These are phyloP conservation scores for Atethmia centrago DNA, from an alignment of 2,888 invertebrate species.

Conservation along the genomic window DNA sequence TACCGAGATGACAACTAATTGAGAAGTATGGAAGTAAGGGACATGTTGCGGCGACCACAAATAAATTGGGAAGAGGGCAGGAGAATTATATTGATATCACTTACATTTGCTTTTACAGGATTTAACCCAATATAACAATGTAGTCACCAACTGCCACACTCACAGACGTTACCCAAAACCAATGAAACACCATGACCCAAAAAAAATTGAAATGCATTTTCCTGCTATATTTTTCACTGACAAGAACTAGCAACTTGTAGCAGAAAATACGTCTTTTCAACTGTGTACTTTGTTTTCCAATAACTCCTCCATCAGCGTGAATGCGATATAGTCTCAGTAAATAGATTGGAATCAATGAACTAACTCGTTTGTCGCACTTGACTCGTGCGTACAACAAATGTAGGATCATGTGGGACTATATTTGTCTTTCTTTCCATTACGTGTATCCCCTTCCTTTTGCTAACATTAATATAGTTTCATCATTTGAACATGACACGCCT, in stretches of 20 bases:
- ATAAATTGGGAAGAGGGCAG: no score
- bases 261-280: not conserved
- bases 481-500: no score
- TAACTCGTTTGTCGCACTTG: conserved; percentile 37
- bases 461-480: no score
- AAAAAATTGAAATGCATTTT: not conserved
- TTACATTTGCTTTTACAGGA: not conserved
- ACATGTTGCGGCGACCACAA: no score
- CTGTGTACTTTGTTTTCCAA: not conserved
- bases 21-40: no score
- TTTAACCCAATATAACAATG: not conserved
- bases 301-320: not conserved
- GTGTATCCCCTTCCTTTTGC: no score
- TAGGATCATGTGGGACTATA: not conserved
- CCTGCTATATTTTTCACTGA: not conserved
- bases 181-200: not conserved
- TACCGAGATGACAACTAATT: no score
- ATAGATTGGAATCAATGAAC: conserved; percentile 34
- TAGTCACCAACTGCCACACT: no score
- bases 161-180: not conserved
- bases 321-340: conserved; percentile 6
- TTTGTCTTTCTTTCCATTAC: not conserved
- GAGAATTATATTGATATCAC: no score
- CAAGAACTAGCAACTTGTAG: not conserved
- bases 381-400: conserved; percentile 11